Base-by-base conservation (phyloP, 2,113 vertebrate species). In the Mastomys coucha region DNA sequence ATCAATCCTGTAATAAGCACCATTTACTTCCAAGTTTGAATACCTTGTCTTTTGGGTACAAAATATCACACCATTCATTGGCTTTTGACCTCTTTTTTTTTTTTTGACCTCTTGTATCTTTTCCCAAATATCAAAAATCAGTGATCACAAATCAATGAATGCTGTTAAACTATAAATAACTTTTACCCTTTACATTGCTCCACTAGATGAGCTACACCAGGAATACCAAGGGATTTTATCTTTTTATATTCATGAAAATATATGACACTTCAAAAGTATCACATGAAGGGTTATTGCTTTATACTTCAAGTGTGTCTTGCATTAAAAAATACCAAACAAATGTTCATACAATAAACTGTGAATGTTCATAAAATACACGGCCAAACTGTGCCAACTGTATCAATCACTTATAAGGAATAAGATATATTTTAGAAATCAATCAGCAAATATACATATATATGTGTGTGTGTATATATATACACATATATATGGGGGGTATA, bases 1-100 rank as follows among this genome's bases (percentile, higher is more conserved):
- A 78, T 16, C 33, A 12, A 36, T 88, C 39, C 63, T 87, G 20
- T 92, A 88, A 67, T 2, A 0, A 94, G 13, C 51, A 78, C 42
- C 45, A 82, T 89, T 92, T 58, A 91, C 56, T 90, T 95, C 28
- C 39, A 95, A 77, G 5, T 82, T 91, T 93, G 56, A 89, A 69
- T 67, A 84, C 31, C 36, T 60, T 89, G 85, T 89, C 22, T 84
- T 58, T 76, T 67, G 36, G 12, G 26, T 39, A 91, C 36, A 94
- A 88, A 88, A 94, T 73, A 20, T 88, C 31, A 88, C 12, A 88
- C 17, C 33, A 92, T 24, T 78, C 17, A 65, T 42, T 78, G 65
- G 45, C 45, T 31, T 58, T 67, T 49, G 6, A 45, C 45, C 45
- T 45, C 5, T 3, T 45, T 45, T 45, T 45, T 45, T 4, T 42